Evolutionary conservation across 1,140 invertebrate genomes (phyloP).

Genomic region (Neodiprion virginianus): DNA sequence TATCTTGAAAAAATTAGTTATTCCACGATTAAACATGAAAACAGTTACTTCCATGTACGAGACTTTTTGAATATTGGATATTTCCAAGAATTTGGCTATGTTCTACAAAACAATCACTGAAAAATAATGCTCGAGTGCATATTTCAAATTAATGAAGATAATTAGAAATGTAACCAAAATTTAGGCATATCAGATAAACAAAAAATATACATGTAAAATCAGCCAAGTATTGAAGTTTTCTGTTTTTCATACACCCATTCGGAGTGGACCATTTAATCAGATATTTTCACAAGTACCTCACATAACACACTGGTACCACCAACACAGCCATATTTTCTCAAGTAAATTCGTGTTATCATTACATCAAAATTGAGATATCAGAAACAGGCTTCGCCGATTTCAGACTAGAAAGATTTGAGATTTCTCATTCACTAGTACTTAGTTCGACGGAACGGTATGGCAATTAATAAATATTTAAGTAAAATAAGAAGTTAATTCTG

Average conservation of each 20-base stretch:
- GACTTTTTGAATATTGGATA: conserved; percentile 1
- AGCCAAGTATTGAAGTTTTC: neutral
- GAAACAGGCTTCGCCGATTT: neutral
- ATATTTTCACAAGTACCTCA: neutral
- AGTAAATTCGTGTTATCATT: neutral
- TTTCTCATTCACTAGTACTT: neutral
- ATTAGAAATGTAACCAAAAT: neutral
- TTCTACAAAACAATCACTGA: neutral
- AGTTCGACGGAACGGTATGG: neutral
- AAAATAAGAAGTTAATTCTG: neutral
- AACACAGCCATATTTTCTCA: conserved; percentile 5
- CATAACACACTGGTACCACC: neutral
- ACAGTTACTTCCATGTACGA: neutral
- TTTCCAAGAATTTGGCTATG: neutral
- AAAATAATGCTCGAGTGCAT: neutral
- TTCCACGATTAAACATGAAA: neutral
- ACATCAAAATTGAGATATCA: neutral
- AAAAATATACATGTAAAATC: neutral
- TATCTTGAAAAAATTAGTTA: neutral
- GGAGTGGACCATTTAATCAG: neutral
- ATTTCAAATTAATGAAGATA: neutral
- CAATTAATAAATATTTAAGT: neutral
- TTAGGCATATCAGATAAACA: neutral
- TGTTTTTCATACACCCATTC: neutral
- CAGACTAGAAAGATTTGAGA: neutral